A percentile compares a stretch with the other conserved stretches of the same genome.
These are phyloP conservation scores for Sparidentex hasta DNA, from an alignment of 2,797 vertebrate species.

Conservation along the genomic window DNA sequence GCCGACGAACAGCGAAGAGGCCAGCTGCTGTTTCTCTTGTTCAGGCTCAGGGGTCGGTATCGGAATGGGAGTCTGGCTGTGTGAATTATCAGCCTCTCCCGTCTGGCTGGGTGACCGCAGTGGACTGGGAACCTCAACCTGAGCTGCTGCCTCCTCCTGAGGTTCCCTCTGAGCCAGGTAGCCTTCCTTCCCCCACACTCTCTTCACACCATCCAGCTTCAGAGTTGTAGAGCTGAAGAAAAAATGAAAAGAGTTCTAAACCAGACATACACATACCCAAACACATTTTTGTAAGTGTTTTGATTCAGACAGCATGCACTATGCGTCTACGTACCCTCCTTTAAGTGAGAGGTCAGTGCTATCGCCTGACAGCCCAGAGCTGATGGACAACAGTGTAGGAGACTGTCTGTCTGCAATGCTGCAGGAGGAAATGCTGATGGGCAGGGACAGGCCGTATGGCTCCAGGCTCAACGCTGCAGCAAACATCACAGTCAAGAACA, in stretches of 20 bases:
- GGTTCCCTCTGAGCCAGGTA: slow-evolving; percentile 91
- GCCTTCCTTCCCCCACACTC: slow-evolving; percentile 96
- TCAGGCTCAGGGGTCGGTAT: slow-evolving; percentile 59
- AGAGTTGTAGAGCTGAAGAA: slow-evolving; percentile 85
- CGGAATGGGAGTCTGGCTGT: slow-evolving; percentile 41
- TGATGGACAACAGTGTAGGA: slow-evolving; percentile 91
- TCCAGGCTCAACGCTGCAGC: slow-evolving; percentile 92
- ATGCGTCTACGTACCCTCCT: slow-evolving; percentile 85
- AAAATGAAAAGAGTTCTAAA: slow-evolving; percentile 1
- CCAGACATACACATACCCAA: no score
- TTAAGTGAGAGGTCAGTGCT: slow-evolving; percentile 89
- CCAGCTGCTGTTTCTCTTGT: slow-evolving; percentile 90
- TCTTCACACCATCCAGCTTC: slow-evolving; percentile 92
- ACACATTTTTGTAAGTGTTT: neutral
- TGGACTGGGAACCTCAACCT: slow-evolving; percentile 70
- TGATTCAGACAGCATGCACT: neutral
- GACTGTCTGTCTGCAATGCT: slow-evolving; percentile 92
- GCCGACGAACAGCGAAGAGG: slow-evolving; percentile 93
- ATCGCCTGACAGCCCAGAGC: slow-evolving; percentile 92
- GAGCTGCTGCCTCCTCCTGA: slow-evolving; percentile 67
- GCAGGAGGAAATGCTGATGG: slow-evolving; percentile 88
- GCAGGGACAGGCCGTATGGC: slow-evolving; percentile 92
- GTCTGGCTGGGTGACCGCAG: slow-evolving; percentile 71
- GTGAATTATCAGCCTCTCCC: slow-evolving; percentile 44
- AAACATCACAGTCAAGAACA: slow-evolving; percentile 42